phyloP scores from a whole-genome alignment of 2,888 invertebrate species.

The Pollenia amentaria region DNA sequence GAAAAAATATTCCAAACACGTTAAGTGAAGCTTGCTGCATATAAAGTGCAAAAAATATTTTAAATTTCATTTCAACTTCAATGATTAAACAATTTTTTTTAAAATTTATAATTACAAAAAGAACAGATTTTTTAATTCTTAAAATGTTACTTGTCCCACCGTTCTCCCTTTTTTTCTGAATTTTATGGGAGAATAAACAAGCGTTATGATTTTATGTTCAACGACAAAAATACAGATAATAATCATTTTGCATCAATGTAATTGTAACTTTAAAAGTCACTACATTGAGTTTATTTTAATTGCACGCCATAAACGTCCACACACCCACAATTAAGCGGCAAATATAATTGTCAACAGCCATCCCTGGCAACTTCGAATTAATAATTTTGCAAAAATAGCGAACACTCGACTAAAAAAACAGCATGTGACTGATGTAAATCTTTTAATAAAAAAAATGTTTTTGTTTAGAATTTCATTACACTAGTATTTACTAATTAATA shows the following conservation, averaged over 20 bases:
- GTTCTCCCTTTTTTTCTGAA: neutral
- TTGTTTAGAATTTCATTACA: too few species aligned
- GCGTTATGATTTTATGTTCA: constrained; percentile 12
- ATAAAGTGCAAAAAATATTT: neutral
- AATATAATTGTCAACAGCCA: constrained; percentile 16
- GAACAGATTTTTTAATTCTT: neutral
- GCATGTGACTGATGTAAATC: neutral
- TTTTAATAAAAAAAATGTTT: neutral
- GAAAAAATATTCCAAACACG: neutral
- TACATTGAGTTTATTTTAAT: neutral
- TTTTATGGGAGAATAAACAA: constrained; percentile 38
- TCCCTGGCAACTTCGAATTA: neutral
- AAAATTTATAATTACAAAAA: neutral
- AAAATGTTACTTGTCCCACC: neutral
- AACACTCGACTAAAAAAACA: neutral
- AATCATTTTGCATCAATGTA: constrained; percentile 7
- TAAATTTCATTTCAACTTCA: neutral
- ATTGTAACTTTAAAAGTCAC: constrained; percentile 1
- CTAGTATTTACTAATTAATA: too few species aligned
- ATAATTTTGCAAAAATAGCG: neutral
- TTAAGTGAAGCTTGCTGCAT: neutral
- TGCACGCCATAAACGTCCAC: neutral
- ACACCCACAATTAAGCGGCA: neutral
- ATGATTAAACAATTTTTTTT: too few species aligned
- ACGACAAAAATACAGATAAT: neutral